These are phyloP conservation scores for Odontocerum albicorne DNA, from an alignment of 2,888 invertebrate genomes.

Conservation along the genomic window DNA sequence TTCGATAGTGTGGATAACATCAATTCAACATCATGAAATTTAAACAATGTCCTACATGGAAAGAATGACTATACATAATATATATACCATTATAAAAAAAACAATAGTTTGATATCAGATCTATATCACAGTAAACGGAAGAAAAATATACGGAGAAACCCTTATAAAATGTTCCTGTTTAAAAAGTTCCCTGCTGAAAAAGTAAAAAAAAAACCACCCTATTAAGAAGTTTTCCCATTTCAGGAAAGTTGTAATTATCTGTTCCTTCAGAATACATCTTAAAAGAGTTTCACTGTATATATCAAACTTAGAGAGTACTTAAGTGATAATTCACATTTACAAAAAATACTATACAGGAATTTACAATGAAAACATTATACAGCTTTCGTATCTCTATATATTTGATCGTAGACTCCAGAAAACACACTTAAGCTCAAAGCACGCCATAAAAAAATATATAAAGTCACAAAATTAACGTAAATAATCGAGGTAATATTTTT, in stretches of 20 bases:
- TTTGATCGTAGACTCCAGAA: too few relatives aligned
- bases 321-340: conserved; percentile 16
- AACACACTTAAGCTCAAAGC: too few relatives aligned
- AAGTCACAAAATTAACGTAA: too few relatives aligned
- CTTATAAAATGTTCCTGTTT: too few relatives aligned
- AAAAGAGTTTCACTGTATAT: too few relatives aligned
- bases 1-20: conserved; percentile 14
- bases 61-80: conserved; percentile 23
- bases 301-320: conserved; percentile 23
- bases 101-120: conserved; percentile 30
- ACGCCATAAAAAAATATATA: too few relatives aligned
- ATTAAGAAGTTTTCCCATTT: too few relatives aligned
- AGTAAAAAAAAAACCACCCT: too few relatives aligned
- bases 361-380: conserved; percentile 19
- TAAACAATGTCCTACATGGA: conserved; percentile 27
- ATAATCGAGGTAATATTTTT: too few relatives aligned
- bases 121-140: conserved; percentile 36
- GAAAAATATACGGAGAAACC: conserved; percentile 30
- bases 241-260: too few relatives aligned
- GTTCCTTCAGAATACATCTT: too few relatives aligned
- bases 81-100: conserved; percentile 23
- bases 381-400: conserved; percentile 1
- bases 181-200: too few relatives aligned
- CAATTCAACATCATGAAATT: conserved; percentile 19
- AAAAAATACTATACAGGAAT: conserved; percentile 27